Base-by-base conservation (phyloP, 2,113 vertebrate species). In the Entelurus aequoreus region DNA sequence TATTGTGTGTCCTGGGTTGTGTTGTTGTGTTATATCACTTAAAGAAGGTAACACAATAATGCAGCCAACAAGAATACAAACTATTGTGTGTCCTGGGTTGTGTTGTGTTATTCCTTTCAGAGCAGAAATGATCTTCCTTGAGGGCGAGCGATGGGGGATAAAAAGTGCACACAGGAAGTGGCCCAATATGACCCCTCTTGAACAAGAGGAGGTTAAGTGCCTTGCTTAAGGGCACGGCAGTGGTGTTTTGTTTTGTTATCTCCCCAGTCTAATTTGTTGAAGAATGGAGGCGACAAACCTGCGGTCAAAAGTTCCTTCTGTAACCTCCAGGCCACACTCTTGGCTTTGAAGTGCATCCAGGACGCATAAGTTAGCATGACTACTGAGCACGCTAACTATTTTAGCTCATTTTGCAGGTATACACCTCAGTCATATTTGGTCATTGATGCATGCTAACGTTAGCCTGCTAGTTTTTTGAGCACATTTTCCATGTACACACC, bases 221-320 rank as follows among this genome's bases (percentile, higher is more conserved):
- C 68, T 79, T 71, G 66, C 73, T 76, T 48, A 69, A 69, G 73
- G 68, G 61, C 74, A 77, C 19, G 57, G 51, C 68, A 71, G 48
- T 48, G 49, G 63, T 49, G 47, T 60, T 71, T 73, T 71, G 46
- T 52, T 64, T 68, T 71, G 69, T 21, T 37, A 69, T 57, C 38
- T 51, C 62, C 54, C 65, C 42, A 35, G 60, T 73, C 60, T 72
- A 73, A 84, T 84, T 68, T 75, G 60, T 71, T 61, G 51, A 49
- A 56, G 8, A 46, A 50, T 37, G 8, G 53, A 59, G 63, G 58
- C 1, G 0, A 21, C 40, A 74, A 72, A 54, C 56, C 63, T 10
- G 3, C 0, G 10, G 72, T 66, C 60, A 64, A 62, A 65, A 65
- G 69, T 74, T 60, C 68, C 38, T 10, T 19, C 8, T 53, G 28